Base-by-base conservation (phyloP, 2,888 invertebrate species). In the Drosophila lacicola region DNA sequence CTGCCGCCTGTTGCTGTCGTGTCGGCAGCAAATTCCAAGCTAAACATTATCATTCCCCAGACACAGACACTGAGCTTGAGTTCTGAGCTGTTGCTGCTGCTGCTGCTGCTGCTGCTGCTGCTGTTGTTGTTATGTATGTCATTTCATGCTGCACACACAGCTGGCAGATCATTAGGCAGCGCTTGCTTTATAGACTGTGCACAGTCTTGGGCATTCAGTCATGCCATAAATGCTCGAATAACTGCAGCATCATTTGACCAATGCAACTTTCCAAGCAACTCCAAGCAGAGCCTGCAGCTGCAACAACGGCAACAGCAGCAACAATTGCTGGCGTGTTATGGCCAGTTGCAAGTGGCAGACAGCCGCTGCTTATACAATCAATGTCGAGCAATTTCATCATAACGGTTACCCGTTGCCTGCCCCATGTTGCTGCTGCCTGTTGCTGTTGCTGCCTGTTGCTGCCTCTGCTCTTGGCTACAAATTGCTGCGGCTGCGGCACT, bases 381-480 rank as follows among this genome's bases (percentile, higher is more conserved):
- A 80, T 79, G 80, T 77, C 74, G 80, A 58, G 85, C 85, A 85
- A 85, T 85, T 82, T 82, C 85, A 85, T 82, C 82, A 82, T 82
- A 85, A 85, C 85, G 85, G 80, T 82, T 56, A 51, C 53, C 44
- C 62, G 58, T 65, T 64, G 67, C 65, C 63, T 49, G 53, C 45
- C 51, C 42, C 66, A 17, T 11, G 42, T 33, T 49, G 50, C 37
- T 37, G 58, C 29, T 50, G 50, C 42, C 41, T 29, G 64, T 10
- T 50, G 34, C 36, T 17, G 49, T 9, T 39, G 37, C 4, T 65
- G 21, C 47, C 39, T 33, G 41, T 46, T 45, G 49, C 34, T 70
- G 63, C 49, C 6, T 8, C 60, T 14, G 9, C 47, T 33, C 17
- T 63, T 46, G 46, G 2, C 29, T 29, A 45, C 63, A 50, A 45